Evolutionary conservation across 2,888 invertebrate species (phyloP).

Genomic region (Aporophyla lueneburgensis): DNA sequence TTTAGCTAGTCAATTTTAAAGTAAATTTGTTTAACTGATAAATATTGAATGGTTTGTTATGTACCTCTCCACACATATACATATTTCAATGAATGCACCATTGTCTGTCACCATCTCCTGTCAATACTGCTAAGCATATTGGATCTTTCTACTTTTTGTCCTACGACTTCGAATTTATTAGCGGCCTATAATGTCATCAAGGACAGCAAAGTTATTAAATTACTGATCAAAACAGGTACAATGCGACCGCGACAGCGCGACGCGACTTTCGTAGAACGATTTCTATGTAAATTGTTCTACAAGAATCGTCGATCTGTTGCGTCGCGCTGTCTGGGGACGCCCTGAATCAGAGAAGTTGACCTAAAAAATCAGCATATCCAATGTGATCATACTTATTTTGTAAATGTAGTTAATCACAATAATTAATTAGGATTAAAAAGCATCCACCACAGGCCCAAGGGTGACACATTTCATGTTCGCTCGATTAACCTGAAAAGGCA

Average conservation of each 20-base stretch:
- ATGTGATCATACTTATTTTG: neutral
- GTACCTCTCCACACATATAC: no score
- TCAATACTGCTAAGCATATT: neutral
- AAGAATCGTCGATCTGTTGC: no score
- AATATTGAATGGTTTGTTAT: neutral
- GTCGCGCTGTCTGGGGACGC: no score
- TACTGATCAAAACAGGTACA: neutral
- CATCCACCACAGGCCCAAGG: slow-evolving; percentile 1
- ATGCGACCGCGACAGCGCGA: no score
- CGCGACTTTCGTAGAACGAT: no score
- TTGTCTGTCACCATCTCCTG: no score
- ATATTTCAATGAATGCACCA: neutral
- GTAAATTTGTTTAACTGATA: neutral
- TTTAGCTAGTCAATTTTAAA: no score
- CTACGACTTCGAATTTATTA: neutral
- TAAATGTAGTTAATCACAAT: slow-evolving; percentile 4
- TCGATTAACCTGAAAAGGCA: neutral
- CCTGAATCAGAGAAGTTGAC: neutral
- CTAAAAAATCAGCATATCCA: neutral
- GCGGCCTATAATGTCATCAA: neutral
- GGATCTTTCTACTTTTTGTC: neutral
- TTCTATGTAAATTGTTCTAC: no score
- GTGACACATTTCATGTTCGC: neutral
- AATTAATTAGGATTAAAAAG: neutral
- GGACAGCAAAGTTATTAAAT: neutral